phyloP scores from a whole-genome alignment of 2,797 vertebrate species.

The Gymnoscopelus braueri region DNA sequence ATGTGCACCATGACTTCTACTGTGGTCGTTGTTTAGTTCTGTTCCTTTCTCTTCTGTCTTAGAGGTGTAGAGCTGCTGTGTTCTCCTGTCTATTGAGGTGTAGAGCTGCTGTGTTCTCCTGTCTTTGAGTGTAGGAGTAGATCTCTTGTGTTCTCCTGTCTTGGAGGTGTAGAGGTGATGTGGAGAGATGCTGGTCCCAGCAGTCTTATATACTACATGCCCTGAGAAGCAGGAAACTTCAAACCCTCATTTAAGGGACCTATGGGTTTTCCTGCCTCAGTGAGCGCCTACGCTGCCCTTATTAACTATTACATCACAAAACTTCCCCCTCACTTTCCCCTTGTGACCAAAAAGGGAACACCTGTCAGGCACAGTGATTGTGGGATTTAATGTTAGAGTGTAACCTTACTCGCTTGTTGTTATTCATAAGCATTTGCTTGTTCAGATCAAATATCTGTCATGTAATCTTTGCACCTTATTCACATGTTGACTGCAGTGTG shows the following conservation, averaged over 20 bases:
- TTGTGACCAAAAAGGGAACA: neutral
- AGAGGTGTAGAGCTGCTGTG: too few relatives aligned
- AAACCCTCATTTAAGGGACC: neutral
- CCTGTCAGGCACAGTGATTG: neutral
- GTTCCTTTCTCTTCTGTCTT: neutral
- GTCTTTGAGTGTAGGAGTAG: conserved; percentile 15
- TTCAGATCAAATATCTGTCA: neutral
- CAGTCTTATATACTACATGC: conserved; percentile 37
- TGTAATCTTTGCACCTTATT: neutral
- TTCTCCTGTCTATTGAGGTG: conserved; percentile 20
- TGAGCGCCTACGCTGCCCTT: neutral
- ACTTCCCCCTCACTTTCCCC: conserved; percentile 28
- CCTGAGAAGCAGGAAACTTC: conserved; percentile 19
- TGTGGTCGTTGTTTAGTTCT: neutral
- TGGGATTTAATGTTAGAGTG: too few relatives aligned
- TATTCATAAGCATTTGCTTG: neutral
- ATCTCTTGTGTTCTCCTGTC: conserved; percentile 4
- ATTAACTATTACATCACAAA: conserved; percentile 2
- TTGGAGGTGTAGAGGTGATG: conserved; percentile 15
- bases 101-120: conserved; percentile 7
- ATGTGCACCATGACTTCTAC: conserved; percentile 61
- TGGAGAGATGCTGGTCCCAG: conserved; percentile 8
- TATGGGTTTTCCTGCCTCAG: neutral
- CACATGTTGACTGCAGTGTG: neutral
- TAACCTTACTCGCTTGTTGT: too few relatives aligned